Evolutionary conservation across 2,797 vertebrate genomes (phyloP), one percentile per base, ranked within the genome.

Genomic region (Champsocephalus esox): DNA sequence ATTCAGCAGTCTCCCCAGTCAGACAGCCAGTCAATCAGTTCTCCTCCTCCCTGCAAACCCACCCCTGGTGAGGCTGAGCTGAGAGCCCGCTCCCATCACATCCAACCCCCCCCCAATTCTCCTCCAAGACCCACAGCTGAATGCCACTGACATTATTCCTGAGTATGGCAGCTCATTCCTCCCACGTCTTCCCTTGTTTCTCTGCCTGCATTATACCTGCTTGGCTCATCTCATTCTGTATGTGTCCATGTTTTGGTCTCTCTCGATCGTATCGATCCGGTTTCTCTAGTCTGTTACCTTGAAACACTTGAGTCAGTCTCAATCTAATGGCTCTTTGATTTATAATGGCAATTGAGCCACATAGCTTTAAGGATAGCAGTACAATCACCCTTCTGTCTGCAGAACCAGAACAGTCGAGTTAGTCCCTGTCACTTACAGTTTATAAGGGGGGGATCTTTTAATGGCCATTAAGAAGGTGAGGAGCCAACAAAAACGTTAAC

Each of bases 11-110:
- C 72, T 80, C 71, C 51, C 62, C 67, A 69, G 73, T 62, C 84
- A 70, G 81, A 43, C 79, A 80, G 63, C 49, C 85, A 88, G 86
- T 85, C 86, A 91, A 78, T 88, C 81, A 84, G 85, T 66, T 73
- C 54, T 59, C 57, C 66, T 28, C 59, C 73, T 65, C 4, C 28
- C 28, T 28, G 9, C 54, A 66, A 43, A 75, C 51, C 59, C 49
- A 75, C 70, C 82, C 61, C 76, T 12, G 38, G 63, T 44, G 82
- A 77, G 59, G 54, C 79, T 21, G 72, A 73, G 75, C 71, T 79
- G 81, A 85, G 88, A 84, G 17, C 32, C 59, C 43, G 4, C 65
- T 70, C 70, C 65, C 46, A 48, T 68, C 77, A 58, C 66, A 28
- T 51, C 69, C 75, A 72, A 41, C 58, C 52, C 9, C n/a, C 24